Evolutionary conservation across 2,797 vertebrate species (phyloP), one percentile per base, ranked within the genome.

Genomic region (Channallabes apus): DNA sequence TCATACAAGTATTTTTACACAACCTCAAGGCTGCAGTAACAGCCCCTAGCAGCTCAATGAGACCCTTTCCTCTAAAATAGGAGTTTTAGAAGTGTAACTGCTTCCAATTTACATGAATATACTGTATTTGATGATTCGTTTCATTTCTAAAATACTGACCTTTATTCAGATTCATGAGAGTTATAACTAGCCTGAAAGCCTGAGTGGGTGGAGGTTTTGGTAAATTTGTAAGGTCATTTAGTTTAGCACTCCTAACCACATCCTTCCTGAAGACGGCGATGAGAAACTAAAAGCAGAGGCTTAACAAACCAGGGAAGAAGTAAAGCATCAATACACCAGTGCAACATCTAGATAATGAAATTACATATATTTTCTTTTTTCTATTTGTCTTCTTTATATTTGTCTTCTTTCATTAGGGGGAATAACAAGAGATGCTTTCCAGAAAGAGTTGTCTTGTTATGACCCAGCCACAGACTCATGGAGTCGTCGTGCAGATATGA

Each of bases 341-440:
- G 24, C 41, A 67, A 51, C 41, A 5, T 38, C 35, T n/a, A 7
- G 3, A 61, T 38, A 38, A 61, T 38, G 32, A 61, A 65, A 6
- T 46, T 0, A 64, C 46, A 22, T 64, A 64, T 82, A 20, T 82
- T 82, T 82, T 82, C 7, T 72, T 38, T 62, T 82, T 75, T 41
- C 35, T 35, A 35, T 35, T 35, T 35, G 35, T 35, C 35, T 35
- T 80, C 11, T 38, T 14, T n/a, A 7, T 82, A 20, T 82, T 71
- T 82, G 24, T 82, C 7, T 72, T 38, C 68, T 82, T 75, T 41
- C 35, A 20, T 58, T 88, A 96, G 96, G 96, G 6, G 96, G 96
- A 20, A 96, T 96, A 86, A 96, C 95, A 17, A 94, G 92, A 20
- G 96, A 96, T 91, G 94, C 93, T 9, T 96, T 96, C 93, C 95